Evolutionary conservation across 2,797 vertebrate genomes (phyloP), one percentile per base, ranked within the genome.

Genomic region (Myotis planiceps): DNA sequence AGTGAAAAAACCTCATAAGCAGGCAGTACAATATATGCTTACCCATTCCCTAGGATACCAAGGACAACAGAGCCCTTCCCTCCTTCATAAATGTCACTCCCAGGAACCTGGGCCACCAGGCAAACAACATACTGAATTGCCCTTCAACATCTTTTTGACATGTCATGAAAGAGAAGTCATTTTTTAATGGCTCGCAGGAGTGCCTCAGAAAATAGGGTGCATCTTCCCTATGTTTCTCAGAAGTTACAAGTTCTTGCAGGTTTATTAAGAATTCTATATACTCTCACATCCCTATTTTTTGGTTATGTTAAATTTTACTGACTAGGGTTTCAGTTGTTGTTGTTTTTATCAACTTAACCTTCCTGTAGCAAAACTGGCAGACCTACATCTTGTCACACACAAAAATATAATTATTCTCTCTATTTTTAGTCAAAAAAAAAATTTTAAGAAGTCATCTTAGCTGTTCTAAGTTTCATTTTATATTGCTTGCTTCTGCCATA

Each of bases 321-420:
- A 29, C 29, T 66, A 76, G 18, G 1, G 9, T 65, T 75, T 78
- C 60, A 81, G 9, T n/a, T 9, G 34, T 19, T 90, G 25, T 81
- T 51, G 0, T 49, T 27, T 90, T 49, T 93, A 63, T 76, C 39
- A 88, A 78, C 15, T 88, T 55, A 72, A 12, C 23, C 49, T 66
- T 90, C 25, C 55, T 78, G 27, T 9, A 72, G 15, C 27, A 85
- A 92, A 96, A 47, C 29, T 53, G 6, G 21, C 47, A 86, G 23
- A 63, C 82, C 66, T 92, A 55, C 95, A 29, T 95, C 51, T 90
- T 88, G 9, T 65, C 68, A 66, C 29, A 74, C 27, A 14, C 58
- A 95, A 79, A 34, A 16, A 34, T 60, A n/a, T 18, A 6, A 78
- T 23, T 82, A 29, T 34, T 83, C 29, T 92, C 42, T 45, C 42